A percentile compares a stretch with the other conserved stretches of the same genome.
These are phyloP conservation scores for Sebastes jordani DNA, from an alignment of 2,797 vertebrate genomes.

Conservation along the genomic window DNA sequence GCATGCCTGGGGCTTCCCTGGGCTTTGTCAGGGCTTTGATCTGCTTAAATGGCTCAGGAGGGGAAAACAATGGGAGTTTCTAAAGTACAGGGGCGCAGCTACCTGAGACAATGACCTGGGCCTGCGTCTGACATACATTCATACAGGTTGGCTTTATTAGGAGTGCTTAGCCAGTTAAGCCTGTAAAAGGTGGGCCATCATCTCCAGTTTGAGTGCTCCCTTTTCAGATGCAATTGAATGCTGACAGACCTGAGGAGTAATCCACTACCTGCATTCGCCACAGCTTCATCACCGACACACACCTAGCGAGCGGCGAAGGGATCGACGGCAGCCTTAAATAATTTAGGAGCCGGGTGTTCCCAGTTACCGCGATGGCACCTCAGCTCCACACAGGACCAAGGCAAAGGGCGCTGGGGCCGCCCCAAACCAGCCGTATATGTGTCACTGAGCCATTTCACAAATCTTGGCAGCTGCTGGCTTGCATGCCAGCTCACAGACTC, in stretches of 20 bases:
- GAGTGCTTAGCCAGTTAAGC: slow-evolving; percentile 77
- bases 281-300: slow-evolving; percentile 43
- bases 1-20: slow-evolving; percentile 77
- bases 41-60: slow-evolving; percentile 80
- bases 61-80: slow-evolving; percentile 75
- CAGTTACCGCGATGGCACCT: not conserved
- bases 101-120: slow-evolving; percentile 78
- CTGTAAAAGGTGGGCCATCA: slow-evolving; percentile 69
- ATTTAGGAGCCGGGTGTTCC: slow-evolving; percentile 1
- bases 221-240: slow-evolving; percentile 77
- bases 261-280: slow-evolving; percentile 50
- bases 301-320: not conserved
- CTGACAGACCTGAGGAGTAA: slow-evolving; percentile 66
- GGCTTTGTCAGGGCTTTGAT: slow-evolving; percentile 81
- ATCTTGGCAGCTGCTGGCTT: slow-evolving; percentile 17
- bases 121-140: slow-evolving; percentile 74
- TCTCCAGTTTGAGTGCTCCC: slow-evolving; percentile 67
- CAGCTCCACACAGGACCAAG: not conserved
- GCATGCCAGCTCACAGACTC: slow-evolving; percentile 67
- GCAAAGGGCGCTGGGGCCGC: not conserved
- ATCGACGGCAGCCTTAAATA: not conserved
- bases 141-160: slow-evolving; percentile 74
- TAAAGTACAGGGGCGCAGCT: slow-evolving; percentile 76
- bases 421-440: not conserved
- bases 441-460: not conserved